Percentiles rank a stretch among this genome's conserved stretches.
phyloP scores from a whole-genome alignment of 2,888 invertebrate species.

The Scrobipalpa atriplicella region DNA sequence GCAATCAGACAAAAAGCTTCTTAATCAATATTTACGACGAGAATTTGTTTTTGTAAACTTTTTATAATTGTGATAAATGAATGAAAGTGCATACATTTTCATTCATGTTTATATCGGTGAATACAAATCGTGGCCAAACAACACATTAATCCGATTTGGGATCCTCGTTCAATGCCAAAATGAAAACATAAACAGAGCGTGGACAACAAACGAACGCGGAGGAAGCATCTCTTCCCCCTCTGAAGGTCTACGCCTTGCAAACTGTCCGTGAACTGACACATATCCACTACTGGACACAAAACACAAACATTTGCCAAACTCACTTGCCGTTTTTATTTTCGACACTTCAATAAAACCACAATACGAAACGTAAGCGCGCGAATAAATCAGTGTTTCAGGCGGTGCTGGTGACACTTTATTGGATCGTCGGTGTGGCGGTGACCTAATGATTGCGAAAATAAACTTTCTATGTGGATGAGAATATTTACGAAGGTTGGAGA shows the following conservation, averaged over 20 bases:
- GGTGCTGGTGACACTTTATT: constrained; percentile 5
- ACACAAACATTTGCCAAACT: constrained; percentile 53
- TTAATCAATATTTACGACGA: not conserved
- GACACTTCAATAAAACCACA: constrained; percentile 46
- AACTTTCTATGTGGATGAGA: constrained; percentile 31
- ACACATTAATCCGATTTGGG: constrained; percentile 69
- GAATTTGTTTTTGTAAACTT: not conserved
- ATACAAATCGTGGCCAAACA: constrained; percentile 60
- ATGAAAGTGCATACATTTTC: constrained; percentile 41
- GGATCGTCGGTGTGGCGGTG: constrained; percentile 15
- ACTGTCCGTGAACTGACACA: constrained; percentile 56
- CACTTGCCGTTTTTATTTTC: constrained; percentile 45
- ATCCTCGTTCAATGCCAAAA: constrained; percentile 73
- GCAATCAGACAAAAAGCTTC: not conserved
- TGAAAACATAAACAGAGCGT: constrained; percentile 73
- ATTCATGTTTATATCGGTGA: constrained; percentile 59
- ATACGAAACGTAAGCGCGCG: constrained; percentile 45
- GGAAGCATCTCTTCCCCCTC: constrained; percentile 5
- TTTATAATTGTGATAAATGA: not conserved
- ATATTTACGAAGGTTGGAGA: constrained; percentile 52
- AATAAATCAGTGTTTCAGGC: constrained; percentile 40
- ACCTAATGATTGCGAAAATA: constrained; percentile 26
- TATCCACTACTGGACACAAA: constrained; percentile 47
- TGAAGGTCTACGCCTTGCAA: constrained; percentile 40
- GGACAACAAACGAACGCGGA: constrained; percentile 59